A percentile compares a stretch with the other conserved stretches of the same genome.
Evolutionary conservation across 2,797 vertebrate species (phyloP).

Genomic region (Alouatta caraya): DNA sequence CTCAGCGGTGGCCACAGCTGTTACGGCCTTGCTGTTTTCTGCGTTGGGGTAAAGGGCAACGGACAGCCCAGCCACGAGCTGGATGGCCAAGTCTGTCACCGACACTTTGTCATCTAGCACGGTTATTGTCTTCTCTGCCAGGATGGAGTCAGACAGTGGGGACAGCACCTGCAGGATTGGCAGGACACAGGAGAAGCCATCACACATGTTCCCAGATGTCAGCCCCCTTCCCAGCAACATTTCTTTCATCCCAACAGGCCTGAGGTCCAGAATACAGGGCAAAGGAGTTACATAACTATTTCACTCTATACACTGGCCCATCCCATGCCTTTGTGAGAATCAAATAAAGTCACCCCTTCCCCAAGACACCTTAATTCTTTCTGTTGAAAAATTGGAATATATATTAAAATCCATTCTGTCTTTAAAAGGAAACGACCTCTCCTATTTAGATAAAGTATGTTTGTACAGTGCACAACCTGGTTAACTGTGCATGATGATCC

Average conservation of each 20-base stretch:
- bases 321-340: rapidly evolving
- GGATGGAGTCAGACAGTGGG: constrained; percentile 95
- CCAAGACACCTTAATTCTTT: neutral
- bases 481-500: rapidly evolving
- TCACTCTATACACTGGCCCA: rapidly evolving
- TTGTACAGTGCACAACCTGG: neutral
- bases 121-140: constrained; percentile 95
- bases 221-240: rapidly evolving
- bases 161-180: constrained; percentile 90
- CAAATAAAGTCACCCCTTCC: neutral
- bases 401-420: neutral
- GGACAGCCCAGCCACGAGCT: constrained; percentile 93
- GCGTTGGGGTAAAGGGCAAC: constrained; percentile 91
- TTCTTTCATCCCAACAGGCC: rapidly evolving
- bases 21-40: constrained; percentile 89
- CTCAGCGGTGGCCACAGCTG: constrained; percentile 91
- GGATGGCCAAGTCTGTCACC: constrained; percentile 93
- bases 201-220: neutral
- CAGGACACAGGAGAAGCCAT: neutral
- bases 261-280: rapidly evolving
- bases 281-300: rapidly evolving
- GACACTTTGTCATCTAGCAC: constrained; percentile 96
- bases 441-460: rapidly evolving
- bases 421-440: neutral
- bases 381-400: neutral